Evolutionary conservation across 2,113 vertebrate genomes (phyloP), one percentile per base, ranked within the genome.

Genomic region (Acanthochromis polyacanthus): DNA sequence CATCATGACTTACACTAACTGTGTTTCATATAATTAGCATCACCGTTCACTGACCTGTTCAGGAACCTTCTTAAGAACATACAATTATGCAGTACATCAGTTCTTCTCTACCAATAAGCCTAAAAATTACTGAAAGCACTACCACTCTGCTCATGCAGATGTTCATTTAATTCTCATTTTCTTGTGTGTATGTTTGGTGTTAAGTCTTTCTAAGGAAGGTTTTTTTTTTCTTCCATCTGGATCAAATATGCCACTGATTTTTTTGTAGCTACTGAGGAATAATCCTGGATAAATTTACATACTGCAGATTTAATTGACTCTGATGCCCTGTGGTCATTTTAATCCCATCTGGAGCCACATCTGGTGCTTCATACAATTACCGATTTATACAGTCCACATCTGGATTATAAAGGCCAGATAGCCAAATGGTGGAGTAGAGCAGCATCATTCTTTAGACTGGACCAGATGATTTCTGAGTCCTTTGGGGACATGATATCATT

Each of bases 321-420:
- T 5, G n/a, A 53, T 19, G 43, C 57, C 60, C 59, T 4, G 15
- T 2, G 71, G 75, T 82, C 60, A 82, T 71, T 82, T 75, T 20
- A 76, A 78, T 73, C 59, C 73, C 87, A 90, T 88, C 85, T 92
- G 88, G 82, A 80, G 9, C 25, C 58, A 71, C 88, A 90, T 82
- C 86, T 89, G 87, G 58, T 58, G 63, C 62, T 78, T 87, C 62
- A 71, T 71, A 48, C 74, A 89, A 86, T 90, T 86, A 82, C 53
- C 0, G 38, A 73, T 89, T 81, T 56, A 71, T 45, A 75, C 65
- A 66, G 32, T 20, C 30, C 16, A 48, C 71, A 83, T 52, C 67
- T 77, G 77, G 84, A 87, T 81, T 83, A 74, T 63, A 59, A 72
- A 78, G 45, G 22, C 22, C 55, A 50, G 43, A 56, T 17, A 72